phyloP scores from a whole-genome alignment of 2,113 vertebrate species.

The Eidolon helvum region DNA sequence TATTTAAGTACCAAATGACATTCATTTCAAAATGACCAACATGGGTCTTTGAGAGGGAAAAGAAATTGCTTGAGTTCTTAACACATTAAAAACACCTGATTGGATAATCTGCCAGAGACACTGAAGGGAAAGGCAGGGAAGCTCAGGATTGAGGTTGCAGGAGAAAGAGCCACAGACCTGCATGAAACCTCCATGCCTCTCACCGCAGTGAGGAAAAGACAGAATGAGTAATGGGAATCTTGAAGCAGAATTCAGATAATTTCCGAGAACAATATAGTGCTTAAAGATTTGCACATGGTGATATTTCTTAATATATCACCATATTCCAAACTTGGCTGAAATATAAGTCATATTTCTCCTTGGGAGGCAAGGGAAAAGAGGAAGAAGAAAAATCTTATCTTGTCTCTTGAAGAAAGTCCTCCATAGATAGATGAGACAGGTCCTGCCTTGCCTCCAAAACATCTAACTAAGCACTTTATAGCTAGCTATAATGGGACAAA shows the following conservation, averaged over 20 bases:
- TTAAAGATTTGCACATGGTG: background rate
- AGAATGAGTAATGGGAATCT: background rate
- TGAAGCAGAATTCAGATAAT: background rate
- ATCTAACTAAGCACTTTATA: rapidly evolving
- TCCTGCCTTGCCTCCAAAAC: background rate
- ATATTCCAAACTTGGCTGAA: background rate
- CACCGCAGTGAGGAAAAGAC: background rate
- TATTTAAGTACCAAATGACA: background rate
- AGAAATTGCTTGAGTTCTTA: background rate
- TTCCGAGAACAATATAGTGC: background rate
- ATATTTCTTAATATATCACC: background rate
- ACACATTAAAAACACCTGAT: background rate
- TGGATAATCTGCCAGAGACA: background rate
- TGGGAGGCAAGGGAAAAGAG: background rate
- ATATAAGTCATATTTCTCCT: background rate
- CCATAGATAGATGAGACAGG: background rate
- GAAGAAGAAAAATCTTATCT: background rate
- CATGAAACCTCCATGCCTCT: background rate
- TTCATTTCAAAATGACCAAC: background rate
- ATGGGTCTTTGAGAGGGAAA: background rate
- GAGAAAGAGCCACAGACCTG: background rate
- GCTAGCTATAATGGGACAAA: background rate
- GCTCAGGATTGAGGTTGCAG: background rate
- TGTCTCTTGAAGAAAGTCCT: background rate
- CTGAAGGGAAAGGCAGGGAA: background rate